These are phyloP conservation scores for Phragmatobia fuliginosa DNA, from an alignment of 2,888 invertebrate genomes.

Conservation along the genomic window DNA sequence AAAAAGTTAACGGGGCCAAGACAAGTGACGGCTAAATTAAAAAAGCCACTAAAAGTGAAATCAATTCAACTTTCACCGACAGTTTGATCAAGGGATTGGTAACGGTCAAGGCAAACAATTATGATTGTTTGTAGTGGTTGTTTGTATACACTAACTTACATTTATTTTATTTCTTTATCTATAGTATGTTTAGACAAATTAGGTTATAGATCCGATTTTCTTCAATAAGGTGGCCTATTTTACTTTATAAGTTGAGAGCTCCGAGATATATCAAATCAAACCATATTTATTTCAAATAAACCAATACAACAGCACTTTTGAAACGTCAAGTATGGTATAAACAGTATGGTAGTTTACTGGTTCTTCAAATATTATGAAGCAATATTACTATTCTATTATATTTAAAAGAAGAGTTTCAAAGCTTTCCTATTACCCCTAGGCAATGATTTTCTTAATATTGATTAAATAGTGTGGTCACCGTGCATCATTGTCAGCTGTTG, in stretches of 20 bases:
- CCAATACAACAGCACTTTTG: no score
- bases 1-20: background rate
- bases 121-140: constrained; percentile 16
- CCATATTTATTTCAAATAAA: no score
- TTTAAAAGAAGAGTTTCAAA: no score
- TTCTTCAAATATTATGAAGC: background rate
- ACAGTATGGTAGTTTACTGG: no score
- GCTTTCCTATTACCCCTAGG: no score
- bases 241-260: no score
- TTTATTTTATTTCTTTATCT: background rate
- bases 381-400: background rate
- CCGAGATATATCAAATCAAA: no score
- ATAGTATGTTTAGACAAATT: background rate
- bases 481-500: no score
- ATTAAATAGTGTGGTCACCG: no score
- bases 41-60: constrained; percentile 34
- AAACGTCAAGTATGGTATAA: no score
- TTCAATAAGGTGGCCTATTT: no score
- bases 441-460: no score
- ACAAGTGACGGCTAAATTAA: background rate
- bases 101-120: constrained; percentile 26
- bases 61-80: constrained; percentile 21
- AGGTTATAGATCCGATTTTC: background rate
- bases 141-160: background rate
- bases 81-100: constrained; percentile 33